phyloP scores from a whole-genome alignment of 2,113 vertebrate species.

The Nibea coibor region DNA sequence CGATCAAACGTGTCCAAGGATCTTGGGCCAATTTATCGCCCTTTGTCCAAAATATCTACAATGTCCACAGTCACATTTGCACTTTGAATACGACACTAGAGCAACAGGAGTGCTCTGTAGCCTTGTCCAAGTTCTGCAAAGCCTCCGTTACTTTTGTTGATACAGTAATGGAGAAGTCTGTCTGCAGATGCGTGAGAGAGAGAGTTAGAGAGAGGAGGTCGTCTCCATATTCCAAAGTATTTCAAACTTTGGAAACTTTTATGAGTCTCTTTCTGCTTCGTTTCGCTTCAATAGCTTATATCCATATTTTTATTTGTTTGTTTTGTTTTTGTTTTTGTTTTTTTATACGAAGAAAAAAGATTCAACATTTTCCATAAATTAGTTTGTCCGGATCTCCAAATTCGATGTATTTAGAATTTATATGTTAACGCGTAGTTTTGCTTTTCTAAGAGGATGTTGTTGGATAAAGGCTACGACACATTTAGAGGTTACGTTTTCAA shows the following conservation, averaged over 20 bases:
- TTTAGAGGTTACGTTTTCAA: not conserved
- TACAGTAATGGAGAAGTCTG: slow-evolving; percentile 26
- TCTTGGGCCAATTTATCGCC: not conserved
- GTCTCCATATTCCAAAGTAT: not conserved
- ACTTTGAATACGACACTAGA: not conserved
- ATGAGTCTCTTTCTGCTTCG: not conserved
- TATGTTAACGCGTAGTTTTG: not conserved
- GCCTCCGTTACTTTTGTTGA: slow-evolving; percentile 4
- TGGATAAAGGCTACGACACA: not conserved
- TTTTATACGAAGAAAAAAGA: not conserved
- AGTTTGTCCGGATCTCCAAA: not conserved
- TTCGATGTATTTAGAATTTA: not conserved
- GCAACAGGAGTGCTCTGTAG: not conserved
- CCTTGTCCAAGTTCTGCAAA: not conserved
- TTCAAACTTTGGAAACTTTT: not conserved
- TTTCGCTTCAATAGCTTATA: not conserved
- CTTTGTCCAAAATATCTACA: too few relatives aligned
- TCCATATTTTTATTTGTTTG: too few relatives aligned
- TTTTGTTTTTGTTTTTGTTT: too few relatives aligned
- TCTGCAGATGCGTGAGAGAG: not conserved
- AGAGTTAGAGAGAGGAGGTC: not conserved
- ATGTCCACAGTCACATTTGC: not conserved
- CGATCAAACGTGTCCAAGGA: not conserved
- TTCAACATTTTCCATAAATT: not conserved
- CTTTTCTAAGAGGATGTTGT: not conserved